Percentiles rank a stretch among this genome's conserved stretches.
phyloP scores from a whole-genome alignment of 1,140 invertebrate genomes.

The Leptoteleia sp. region DNA sequence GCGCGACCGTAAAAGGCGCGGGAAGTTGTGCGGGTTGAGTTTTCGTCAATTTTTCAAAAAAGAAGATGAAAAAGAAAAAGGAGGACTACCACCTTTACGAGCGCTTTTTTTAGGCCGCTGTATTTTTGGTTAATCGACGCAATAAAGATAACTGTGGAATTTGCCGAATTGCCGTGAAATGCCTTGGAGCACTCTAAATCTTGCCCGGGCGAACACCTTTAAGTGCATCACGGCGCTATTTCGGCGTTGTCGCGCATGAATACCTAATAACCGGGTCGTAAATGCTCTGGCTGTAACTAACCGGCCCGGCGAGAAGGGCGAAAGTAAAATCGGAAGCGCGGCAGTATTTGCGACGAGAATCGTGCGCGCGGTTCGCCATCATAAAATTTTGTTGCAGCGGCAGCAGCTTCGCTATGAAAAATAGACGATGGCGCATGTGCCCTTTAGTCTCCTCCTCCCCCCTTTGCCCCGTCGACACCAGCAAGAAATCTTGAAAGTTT shows the following conservation, averaged over 20 bases:
- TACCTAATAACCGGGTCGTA: constrained; percentile 35
- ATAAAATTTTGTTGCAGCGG: constrained; percentile 56
- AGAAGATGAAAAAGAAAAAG: no score
- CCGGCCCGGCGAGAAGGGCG: constrained; percentile 17
- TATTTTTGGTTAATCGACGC: no score
- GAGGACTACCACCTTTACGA: no score
- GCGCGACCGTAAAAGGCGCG: background rate
- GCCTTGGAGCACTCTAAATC: constrained; percentile 30
- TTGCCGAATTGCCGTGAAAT: no score
- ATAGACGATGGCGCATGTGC: constrained; percentile 33
- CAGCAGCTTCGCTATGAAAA: constrained; percentile 48
- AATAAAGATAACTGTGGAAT: no score
- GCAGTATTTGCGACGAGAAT: constrained; percentile 40
- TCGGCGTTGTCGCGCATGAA: constrained; percentile 31
- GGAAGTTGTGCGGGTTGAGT: no score
- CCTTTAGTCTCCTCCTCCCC: no score
- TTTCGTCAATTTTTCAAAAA: no score
- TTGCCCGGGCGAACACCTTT: constrained; percentile 17
- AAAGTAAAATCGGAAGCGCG: constrained; percentile 51
- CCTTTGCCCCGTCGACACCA: constrained; percentile 4
- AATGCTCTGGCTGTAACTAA: constrained; percentile 41
- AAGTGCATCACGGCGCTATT: constrained; percentile 26
- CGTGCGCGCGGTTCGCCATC: constrained; percentile 24
- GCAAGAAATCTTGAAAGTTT: constrained; percentile 55
- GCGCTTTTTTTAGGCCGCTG: no score